These are phyloP conservation scores for Zeuzera pyrina DNA, from an alignment of 2,888 invertebrate genomes.

Conservation along the genomic window DNA sequence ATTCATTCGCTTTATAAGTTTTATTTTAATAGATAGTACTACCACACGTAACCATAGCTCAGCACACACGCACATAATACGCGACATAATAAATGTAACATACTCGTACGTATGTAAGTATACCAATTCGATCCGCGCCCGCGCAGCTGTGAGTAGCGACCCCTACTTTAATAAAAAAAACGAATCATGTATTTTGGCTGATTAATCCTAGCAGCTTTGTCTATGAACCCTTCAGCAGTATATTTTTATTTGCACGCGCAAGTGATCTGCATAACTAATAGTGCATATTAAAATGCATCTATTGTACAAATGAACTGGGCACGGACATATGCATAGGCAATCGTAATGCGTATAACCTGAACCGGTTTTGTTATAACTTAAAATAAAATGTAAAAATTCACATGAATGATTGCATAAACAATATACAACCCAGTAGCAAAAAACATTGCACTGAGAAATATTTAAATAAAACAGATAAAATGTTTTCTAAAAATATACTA, in stretches of 20 bases:
- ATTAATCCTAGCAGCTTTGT: slow-evolving; percentile 60
- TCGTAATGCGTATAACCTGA: slow-evolving; percentile 24
- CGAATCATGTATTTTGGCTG: slow-evolving; percentile 50
- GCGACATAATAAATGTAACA: slow-evolving; percentile 28
- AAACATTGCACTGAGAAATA: too few relatives aligned
- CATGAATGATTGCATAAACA: too few relatives aligned
- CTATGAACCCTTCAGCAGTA: slow-evolving; percentile 40
- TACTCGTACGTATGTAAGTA: slow-evolving; percentile 54
- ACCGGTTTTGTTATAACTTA: too few relatives aligned
- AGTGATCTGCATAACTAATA: slow-evolving; percentile 47
- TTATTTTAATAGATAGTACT: too few relatives aligned
- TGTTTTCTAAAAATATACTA: too few relatives aligned
- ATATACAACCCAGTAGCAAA: too few relatives aligned
- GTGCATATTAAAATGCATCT: slow-evolving; percentile 39
- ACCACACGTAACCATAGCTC: neutral
- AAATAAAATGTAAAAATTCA: too few relatives aligned
- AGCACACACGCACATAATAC: neutral
- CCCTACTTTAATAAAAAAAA: slow-evolving; percentile 40
- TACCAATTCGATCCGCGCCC: slow-evolving; percentile 60
- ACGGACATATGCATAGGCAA: slow-evolving; percentile 15
- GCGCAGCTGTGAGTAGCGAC: slow-evolving; percentile 64
- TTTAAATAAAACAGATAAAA: too few relatives aligned
- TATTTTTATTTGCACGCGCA: slow-evolving; percentile 47
- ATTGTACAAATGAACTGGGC: slow-evolving; percentile 24
- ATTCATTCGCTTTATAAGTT: too few relatives aligned